phyloP scores from a whole-genome alignment of 2,797 vertebrate species.

The Cyclura pinguis region DNA sequence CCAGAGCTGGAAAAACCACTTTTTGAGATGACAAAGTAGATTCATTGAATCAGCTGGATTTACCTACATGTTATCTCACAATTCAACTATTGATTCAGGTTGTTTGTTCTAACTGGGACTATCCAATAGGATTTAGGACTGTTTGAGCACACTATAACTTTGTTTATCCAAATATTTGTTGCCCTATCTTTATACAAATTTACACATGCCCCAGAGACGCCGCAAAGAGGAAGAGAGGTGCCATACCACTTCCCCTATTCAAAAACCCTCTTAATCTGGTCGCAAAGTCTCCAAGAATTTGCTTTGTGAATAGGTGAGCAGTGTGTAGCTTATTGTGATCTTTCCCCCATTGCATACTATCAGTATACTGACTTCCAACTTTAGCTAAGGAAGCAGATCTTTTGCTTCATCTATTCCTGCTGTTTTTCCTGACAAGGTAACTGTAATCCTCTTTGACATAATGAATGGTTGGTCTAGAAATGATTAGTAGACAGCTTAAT shows the following conservation, averaged over 20 bases:
- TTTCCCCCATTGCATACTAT: not conserved
- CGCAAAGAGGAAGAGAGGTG: no score
- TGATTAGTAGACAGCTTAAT: conserved; percentile 62
- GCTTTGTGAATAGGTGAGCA: not conserved
- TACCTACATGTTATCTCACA: no score
- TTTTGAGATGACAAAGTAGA: no score
- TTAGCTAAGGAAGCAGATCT: conserved; percentile 34
- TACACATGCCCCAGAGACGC: not conserved
- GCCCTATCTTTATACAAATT: not conserved
- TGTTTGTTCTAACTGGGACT: no score
- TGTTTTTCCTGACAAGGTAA: conserved; percentile 54
- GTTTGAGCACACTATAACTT: not conserved
- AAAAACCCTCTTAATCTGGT: not conserved
- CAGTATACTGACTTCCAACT: not conserved
- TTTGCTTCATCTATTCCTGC: conserved; percentile 63
- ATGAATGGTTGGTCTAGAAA: conserved; percentile 63
- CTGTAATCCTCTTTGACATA: conserved; percentile 61
- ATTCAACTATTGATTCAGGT: no score
- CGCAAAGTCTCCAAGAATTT: no score
- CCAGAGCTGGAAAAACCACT: no score
- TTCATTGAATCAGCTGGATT: no score
- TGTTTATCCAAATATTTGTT: not conserved
- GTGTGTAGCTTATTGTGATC: not conserved
- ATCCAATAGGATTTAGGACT: not conserved
- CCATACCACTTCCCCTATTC: not conserved